These are phyloP conservation scores for Thymelicus sylvestris DNA, from an alignment of 2,888 invertebrate species.

Conservation along the genomic window DNA sequence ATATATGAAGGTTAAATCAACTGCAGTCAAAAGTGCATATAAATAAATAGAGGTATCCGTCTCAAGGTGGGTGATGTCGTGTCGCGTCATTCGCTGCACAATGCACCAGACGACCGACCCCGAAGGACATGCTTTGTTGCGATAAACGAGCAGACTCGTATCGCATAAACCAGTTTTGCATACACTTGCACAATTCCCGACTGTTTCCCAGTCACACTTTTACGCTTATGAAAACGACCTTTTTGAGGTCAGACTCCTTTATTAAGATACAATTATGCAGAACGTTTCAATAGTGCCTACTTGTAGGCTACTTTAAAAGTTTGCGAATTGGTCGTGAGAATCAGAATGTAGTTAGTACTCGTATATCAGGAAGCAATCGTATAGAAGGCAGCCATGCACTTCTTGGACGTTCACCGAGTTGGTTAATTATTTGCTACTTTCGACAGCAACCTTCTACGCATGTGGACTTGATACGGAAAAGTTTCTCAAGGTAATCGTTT, in stretches of 20 bases:
- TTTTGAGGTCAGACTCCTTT: slow-evolving; percentile 47
- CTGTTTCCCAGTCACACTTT: slow-evolving; percentile 56
- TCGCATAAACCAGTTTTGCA: slow-evolving; percentile 66
- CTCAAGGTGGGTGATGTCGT: slow-evolving; percentile 48
- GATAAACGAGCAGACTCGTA: slow-evolving; percentile 46
- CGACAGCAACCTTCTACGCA: slow-evolving; percentile 34
- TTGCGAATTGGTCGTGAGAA: background rate
- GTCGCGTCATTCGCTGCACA: slow-evolving; percentile 53
- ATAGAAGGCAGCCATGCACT: slow-evolving; percentile 35
- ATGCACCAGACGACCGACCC: slow-evolving; percentile 61
- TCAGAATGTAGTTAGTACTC: background rate
- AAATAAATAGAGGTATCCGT: slow-evolving; percentile 40
- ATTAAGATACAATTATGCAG: slow-evolving; percentile 29
- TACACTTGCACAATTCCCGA: slow-evolving; percentile 69
- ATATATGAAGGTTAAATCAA: slow-evolving; percentile 32
- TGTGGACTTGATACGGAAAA: slow-evolving; percentile 30
- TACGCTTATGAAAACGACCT: slow-evolving; percentile 56
- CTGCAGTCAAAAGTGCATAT: slow-evolving; percentile 1
- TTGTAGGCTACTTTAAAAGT: slow-evolving; percentile 3
- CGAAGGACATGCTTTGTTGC: slow-evolving; percentile 70
- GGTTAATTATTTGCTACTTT: slow-evolving; percentile 30
- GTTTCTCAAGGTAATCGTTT: slow-evolving; percentile 35
- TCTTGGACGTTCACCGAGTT: slow-evolving; percentile 30
- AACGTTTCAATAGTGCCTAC: slow-evolving; percentile 45
- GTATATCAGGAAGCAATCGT: slow-evolving; percentile 34